These are phyloP conservation scores for Turnix velox DNA, from an alignment of 2,113 vertebrate species.

Conservation along the genomic window DNA sequence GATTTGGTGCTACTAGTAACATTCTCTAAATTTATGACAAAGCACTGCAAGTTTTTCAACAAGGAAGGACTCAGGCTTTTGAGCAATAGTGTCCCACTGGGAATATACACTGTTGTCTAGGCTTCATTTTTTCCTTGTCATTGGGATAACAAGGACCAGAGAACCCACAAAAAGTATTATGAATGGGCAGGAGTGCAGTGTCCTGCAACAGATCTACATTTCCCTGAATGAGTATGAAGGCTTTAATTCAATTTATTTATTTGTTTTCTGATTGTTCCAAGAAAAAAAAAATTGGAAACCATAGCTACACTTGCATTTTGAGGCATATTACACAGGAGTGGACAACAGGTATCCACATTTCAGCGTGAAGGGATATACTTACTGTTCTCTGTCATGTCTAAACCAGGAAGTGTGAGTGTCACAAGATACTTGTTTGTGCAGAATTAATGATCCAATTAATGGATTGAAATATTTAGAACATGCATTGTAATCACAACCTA, in stretches of 20 bases:
- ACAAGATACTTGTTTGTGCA: not conserved
- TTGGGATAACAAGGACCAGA: not conserved
- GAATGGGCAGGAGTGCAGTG: not conserved
- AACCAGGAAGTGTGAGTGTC: not conserved
- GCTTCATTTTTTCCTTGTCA: not conserved
- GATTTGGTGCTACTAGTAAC: not conserved
- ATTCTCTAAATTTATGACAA: not conserved
- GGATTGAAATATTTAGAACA: not conserved
- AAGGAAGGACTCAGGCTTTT: not conserved
- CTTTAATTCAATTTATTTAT: not conserved
- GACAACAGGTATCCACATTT: not conserved
- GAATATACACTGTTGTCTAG: not conserved
- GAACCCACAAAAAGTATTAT: not conserved
- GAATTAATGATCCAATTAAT: not conserved
- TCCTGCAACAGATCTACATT: not conserved
- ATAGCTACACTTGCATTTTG: not conserved
- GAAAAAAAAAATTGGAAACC: not conserved
- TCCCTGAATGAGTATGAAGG: not conserved
- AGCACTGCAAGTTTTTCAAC: not conserved
- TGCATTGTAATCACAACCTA: not conserved
- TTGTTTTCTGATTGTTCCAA: not conserved
- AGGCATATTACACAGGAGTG: not conserved
- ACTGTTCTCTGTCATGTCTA: not conserved
- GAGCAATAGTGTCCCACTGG: accelerated
- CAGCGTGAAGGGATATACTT: not conserved